Percentiles rank a stretch among this genome's conserved stretches.
Conservation (phyloP, 53 echinoderm and acorn worm species). For the Pentamera pediparva region DNA sequence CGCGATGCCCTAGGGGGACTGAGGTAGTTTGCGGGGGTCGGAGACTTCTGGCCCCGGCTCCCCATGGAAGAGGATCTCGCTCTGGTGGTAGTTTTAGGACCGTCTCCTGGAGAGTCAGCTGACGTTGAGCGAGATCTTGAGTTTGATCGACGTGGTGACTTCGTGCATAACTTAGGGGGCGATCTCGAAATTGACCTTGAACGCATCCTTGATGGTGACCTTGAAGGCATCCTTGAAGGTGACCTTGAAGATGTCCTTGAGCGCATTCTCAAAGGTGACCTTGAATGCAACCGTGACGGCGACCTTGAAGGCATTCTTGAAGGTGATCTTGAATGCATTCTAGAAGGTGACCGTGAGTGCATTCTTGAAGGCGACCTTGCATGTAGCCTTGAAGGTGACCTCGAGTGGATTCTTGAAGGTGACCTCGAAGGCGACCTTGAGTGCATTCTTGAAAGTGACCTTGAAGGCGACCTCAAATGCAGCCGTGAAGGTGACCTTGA, state of each 20-base stretch:
- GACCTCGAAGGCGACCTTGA: slow-evolving; percentile 45
- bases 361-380: slow-evolving; percentile 39
- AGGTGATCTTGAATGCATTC: no score
- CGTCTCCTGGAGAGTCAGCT: background rate
- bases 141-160: slow-evolving; percentile 42
- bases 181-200: no score
- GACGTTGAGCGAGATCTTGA: slow-evolving; percentile 50
- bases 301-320: background rate
- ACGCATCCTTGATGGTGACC: slow-evolving; percentile 25
- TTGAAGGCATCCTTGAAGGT: slow-evolving; percentile 39
- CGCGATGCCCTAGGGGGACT: no score
- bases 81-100: background rate
- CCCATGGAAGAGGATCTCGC: background rate
- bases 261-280: slow-evolving; percentile 53
- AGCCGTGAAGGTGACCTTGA: no score
- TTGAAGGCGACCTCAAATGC: background rate
- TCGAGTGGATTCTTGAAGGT: slow-evolving; percentile 31
- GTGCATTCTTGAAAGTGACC: slow-evolving; percentile 3
- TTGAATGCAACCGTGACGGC: slow-evolving; percentile 13
- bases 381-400: background rate
- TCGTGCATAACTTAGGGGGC: slow-evolving; percentile 42
- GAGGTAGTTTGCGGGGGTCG: no score
- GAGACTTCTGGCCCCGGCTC: no score
- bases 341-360: slow-evolving; percentile 19
- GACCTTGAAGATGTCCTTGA: no score